A percentile compares a stretch with the other conserved stretches of the same genome.
These are phyloP conservation scores for Periparus ater DNA, from an alignment of 2,797 vertebrate species.

Conservation along the genomic window DNA sequence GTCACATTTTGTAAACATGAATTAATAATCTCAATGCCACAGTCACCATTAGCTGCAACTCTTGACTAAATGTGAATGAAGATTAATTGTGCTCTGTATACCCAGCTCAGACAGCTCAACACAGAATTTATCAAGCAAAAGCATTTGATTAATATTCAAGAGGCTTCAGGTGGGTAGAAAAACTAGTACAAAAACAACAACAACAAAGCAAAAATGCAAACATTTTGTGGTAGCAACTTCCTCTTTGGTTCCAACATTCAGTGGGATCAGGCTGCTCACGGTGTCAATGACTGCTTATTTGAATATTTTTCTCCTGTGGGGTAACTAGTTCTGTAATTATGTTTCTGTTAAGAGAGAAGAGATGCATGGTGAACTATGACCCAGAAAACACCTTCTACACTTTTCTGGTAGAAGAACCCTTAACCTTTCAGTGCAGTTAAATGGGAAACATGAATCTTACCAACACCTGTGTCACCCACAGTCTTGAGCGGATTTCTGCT, in stretches of 20 bases:
- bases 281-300: neutral
- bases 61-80: neutral
- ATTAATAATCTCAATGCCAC: neutral
- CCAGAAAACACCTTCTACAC: neutral
- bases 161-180: neutral
- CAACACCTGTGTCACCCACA: fast-evolving
- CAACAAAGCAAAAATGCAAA: neutral
- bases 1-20: neutral
- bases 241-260: neutral
- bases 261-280: fast-evolving
- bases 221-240: neutral
- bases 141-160: neutral
- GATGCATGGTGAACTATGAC: neutral
- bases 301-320: neutral
- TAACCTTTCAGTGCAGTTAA: neutral
- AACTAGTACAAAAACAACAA: neutral
- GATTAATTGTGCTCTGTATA: neutral
- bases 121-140: neutral
- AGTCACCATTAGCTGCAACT: neutral
- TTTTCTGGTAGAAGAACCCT: neutral
- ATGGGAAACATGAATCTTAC: neutral
- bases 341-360: neutral
- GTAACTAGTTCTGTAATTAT: neutral
- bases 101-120: neutral
- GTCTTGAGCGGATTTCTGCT: neutral